These are phyloP conservation scores for Trichomycterus rosablanca DNA, from an alignment of 2,113 vertebrate species.

Conservation along the genomic window DNA sequence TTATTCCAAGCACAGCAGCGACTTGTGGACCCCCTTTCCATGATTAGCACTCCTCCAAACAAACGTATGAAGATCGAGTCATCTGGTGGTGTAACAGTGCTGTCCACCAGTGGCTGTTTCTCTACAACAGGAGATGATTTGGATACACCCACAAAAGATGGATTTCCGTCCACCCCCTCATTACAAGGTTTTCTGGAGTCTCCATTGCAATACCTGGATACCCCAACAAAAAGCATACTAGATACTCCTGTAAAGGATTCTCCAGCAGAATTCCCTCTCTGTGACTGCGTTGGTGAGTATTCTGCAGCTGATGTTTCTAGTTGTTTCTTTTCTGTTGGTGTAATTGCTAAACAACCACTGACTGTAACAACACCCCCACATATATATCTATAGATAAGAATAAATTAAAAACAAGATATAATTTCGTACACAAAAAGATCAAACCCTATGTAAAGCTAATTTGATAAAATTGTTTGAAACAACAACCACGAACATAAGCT, in stretches of 20 bases:
- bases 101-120: constrained; percentile 89
- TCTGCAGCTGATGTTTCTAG: background rate
- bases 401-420: no score
- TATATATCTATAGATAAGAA: no score
- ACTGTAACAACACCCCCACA: no score
- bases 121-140: constrained; percentile 61
- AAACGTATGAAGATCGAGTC: constrained; percentile 94
- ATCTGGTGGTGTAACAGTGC: constrained; percentile 85
- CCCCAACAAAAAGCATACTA: constrained; percentile 88
- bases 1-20: constrained; percentile 45
- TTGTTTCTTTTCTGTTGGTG: no score
- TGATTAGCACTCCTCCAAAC: constrained; percentile 62
- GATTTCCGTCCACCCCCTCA: constrained; percentile 79
- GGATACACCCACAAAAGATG: constrained; percentile 83
- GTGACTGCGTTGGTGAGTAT: constrained; percentile 89
- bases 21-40: constrained; percentile 56
- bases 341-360: no score
- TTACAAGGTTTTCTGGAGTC: constrained; percentile 93
- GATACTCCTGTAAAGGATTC: constrained; percentile 86
- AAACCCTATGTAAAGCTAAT: no score
- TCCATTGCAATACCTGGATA: constrained; percentile 89
- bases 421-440: no score
- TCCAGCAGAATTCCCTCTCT: constrained; percentile 86
- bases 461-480: no score
- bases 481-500: no score